Base-by-base conservation (phyloP, 2,888 invertebrate genomes). In the Parnassius mnemosyne region DNA sequence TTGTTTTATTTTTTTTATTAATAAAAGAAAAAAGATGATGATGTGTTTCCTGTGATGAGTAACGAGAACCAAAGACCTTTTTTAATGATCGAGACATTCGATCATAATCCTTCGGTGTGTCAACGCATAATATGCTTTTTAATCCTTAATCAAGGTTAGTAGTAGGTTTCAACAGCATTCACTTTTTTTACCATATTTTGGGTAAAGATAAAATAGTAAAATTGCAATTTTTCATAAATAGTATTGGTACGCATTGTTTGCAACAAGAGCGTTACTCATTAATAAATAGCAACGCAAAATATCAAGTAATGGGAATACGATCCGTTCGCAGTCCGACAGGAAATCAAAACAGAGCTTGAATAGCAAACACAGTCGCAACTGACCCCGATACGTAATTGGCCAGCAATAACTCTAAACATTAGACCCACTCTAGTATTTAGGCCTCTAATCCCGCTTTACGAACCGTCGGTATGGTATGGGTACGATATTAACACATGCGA, bases 281-380 rank as follows among this genome's bases (percentile, higher is more conserved):
- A 63, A 59, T 57, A 59, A 60, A 59, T 59, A 10, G 63, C 63
- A 47, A 60, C 53, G 60, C 60, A 56, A 60, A 63, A 63, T 56
- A 56, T 56, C 60, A 5, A 47, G 60, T 60, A 56, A 60, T 49
- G 47, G 56, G 55, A 63, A 63, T 59, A 55, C 63, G 73, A 73
- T 69, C 70, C 69, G 67, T 63, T 67, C 68, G 64, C 66, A 61
- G 64, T 20, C 63, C 64, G 69, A 68, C 76, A 78, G 79, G 79
- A 81, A 80, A 78, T 79, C 71, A 71, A 71, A 71, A 73, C 72
- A 61, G 67, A 73, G 68, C 72, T 72, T 72, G 69, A 73, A 73
- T 76, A 75, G 68, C 72, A 10, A 34, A 43, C 43, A 11, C 43
- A 11, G 43, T 43, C 43, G 43, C 43, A 68, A 57, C 65, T 69